These are phyloP conservation scores for Noctua fimbriata DNA, from an alignment of 2,888 invertebrate species.

Conservation along the genomic window DNA sequence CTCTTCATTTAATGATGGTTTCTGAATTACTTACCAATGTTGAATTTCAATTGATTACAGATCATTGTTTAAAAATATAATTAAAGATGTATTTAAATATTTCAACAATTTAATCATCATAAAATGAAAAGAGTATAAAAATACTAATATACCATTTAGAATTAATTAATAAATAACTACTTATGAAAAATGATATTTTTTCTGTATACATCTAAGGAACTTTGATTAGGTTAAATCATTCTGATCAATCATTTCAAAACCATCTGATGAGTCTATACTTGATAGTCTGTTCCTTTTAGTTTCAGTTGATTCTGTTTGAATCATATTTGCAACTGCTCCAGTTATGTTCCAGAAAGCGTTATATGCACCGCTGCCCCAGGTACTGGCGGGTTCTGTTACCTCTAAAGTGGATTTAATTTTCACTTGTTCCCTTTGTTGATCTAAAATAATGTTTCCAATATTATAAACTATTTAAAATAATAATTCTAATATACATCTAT, in stretches of 20 bases:
- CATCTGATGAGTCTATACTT: conserved; percentile 86
- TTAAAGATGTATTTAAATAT: not conserved
- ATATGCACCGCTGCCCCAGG: conserved; percentile 84
- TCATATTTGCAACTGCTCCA: conserved; percentile 82
- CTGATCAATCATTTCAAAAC: conserved; percentile 88
- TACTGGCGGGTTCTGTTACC: conserved; percentile 74
- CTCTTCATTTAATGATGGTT: conserved; percentile 24
- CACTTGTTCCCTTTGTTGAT: conserved; percentile 77
- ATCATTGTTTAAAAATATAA: conserved; percentile 4
- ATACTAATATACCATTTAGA: conserved; percentile 17
- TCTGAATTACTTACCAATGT: not conserved
- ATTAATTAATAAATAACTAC: conserved; percentile 57
- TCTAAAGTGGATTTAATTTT: conserved; percentile 78
- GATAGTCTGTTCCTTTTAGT: conserved; percentile 80
- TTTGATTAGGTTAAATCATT: conserved; percentile 79
- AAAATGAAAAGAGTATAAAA: conserved; percentile 29
- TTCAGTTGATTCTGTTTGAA: conserved; percentile 76
- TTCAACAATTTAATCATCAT: conserved; percentile 16
- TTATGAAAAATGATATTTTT: conserved; percentile 51
- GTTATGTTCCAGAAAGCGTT: conserved; percentile 83
- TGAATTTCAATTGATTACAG: not conserved
- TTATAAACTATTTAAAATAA: not conserved
- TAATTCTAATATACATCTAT: not conserved
- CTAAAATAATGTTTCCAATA: conserved; percentile 71
- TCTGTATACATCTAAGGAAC: conserved; percentile 6